Conservation (phyloP, 2,888 invertebrate genomes). For the Drosophila austrosaltans region DNA sequence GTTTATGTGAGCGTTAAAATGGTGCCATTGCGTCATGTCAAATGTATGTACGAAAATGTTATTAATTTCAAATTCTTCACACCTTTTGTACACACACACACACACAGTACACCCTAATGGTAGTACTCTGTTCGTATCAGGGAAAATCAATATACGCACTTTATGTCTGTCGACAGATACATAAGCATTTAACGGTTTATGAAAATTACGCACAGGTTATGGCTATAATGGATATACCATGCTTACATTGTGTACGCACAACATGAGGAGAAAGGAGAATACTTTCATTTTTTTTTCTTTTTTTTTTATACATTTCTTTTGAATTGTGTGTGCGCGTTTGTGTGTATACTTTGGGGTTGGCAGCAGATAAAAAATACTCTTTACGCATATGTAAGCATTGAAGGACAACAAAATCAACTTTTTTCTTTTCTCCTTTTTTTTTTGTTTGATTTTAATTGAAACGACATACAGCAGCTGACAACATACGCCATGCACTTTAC, state of each 20-base stretch:
- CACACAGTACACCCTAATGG: too few relatives aligned
- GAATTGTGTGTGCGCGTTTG: neutral
- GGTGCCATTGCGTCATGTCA: constrained; percentile 50
- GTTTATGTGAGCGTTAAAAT: constrained; percentile 42
- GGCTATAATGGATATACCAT: constrained; percentile 41
- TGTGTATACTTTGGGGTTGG: neutral
- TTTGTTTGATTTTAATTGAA: constrained; percentile 74
- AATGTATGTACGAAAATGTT: constrained; percentile 62
- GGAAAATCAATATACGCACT: constrained; percentile 17
- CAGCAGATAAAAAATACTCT: constrained; percentile 28
- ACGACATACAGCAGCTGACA: constrained; percentile 48
- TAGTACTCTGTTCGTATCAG: neutral
- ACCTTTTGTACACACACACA: constrained; percentile 44
- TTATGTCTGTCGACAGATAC: constrained; percentile 34
- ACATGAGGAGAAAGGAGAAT: constrained; percentile 9
- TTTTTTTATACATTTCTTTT: neutral
- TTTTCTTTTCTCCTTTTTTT: constrained; percentile 13
- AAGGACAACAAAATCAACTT: constrained; percentile 44
- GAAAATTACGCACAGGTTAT: constrained; percentile 55
- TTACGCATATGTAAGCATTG: constrained; percentile 58
- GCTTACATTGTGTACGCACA: constrained; percentile 33
- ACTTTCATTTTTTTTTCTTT: constrained; percentile 21
- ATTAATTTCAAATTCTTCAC: constrained; percentile 71
- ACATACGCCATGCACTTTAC: constrained; percentile 32
- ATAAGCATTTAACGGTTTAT: constrained; percentile 48